Percentiles rank a stretch among this genome's conserved stretches.
These are phyloP conservation scores for Drosophila neutralis DNA, from an alignment of 2,888 invertebrate genomes.

Conservation along the genomic window DNA sequence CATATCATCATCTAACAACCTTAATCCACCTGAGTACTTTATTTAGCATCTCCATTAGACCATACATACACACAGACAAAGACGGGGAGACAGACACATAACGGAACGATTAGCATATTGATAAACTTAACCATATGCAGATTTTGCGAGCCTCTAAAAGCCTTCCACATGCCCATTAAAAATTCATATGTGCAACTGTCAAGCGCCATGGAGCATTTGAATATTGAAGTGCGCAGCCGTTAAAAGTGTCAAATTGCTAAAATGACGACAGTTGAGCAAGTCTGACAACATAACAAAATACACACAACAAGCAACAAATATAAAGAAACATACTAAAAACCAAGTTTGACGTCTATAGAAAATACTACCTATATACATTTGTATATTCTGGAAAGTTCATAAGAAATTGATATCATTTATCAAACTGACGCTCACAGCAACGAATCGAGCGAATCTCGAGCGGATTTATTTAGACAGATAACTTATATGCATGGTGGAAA, in stretches of 20 bases:
- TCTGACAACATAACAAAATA: conserved; percentile 29
- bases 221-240: conserved; percentile 73
- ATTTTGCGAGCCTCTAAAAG: conserved; percentile 46
- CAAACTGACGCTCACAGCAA: conserved; percentile 68
- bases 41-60: conserved; percentile 47
- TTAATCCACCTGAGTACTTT: conserved; percentile 40
- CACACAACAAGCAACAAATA: conserved; percentile 18
- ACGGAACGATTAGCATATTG: conserved; percentile 69
- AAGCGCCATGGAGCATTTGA: conserved; percentile 64
- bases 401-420: conserved; percentile 79
- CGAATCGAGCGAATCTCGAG: conserved; percentile 47
- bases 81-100: neutral
- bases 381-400: conserved; percentile 52
- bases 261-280: conserved; percentile 52
- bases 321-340: conserved; percentile 35
- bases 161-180: conserved; percentile 72
- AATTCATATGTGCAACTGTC: conserved; percentile 75
- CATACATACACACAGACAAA: conserved; percentile 5
- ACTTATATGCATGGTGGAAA: conserved; percentile 43
- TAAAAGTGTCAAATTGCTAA: conserved; percentile 78
- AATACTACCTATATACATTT: conserved; percentile 10
- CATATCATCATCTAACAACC: conserved; percentile 27
- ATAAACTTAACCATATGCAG: conserved; percentile 59
- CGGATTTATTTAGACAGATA: conserved; percentile 48
- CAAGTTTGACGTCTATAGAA: conserved; percentile 62